Evolutionary conservation across 23 tunicate species (phyloP).

Genomic region (Pegea sp.): DNA sequence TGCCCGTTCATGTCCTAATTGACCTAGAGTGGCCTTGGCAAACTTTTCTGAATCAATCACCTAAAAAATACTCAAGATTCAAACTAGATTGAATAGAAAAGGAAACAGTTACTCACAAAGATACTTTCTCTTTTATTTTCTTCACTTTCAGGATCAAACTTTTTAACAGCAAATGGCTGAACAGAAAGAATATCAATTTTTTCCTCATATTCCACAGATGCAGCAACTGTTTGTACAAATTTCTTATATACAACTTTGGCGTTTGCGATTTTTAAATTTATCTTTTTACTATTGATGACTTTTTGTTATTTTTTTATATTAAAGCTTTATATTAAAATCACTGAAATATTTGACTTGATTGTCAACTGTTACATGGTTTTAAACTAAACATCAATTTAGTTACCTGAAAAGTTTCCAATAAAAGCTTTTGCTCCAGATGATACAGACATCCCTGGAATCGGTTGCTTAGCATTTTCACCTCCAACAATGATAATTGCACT

Average conservation of each 20-base stretch:
- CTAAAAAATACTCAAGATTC: slow-evolving; percentile 32
- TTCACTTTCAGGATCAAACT: too few relatives aligned
- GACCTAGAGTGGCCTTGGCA: slow-evolving; percentile 56
- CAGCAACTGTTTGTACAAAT: slow-evolving; percentile 37
- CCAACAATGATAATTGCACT: slow-evolving; percentile 77
- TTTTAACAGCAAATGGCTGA: slow-evolving; percentile 60
- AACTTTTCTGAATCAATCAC: slow-evolving; percentile 45
- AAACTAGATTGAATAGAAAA: too few relatives aligned
- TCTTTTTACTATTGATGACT: too few relatives aligned
- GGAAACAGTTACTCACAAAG: slow-evolving; percentile 16
- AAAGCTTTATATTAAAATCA: too few relatives aligned
- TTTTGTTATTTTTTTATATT: too few relatives aligned
- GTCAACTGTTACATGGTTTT: too few relatives aligned
- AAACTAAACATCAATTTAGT: not conserved
- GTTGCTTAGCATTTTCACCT: slow-evolving; percentile 79
- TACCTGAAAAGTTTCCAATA: slow-evolving; percentile 48
- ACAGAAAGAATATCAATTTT: slow-evolving; percentile 77
- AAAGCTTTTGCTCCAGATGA: slow-evolving; percentile 86
- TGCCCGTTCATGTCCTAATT: slow-evolving; percentile 71
- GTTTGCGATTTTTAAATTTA: not conserved
- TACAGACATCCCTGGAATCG: slow-evolving; percentile 93
- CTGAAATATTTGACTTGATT: too few relatives aligned
- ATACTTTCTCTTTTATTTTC: slow-evolving; percentile 21
- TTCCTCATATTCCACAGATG: slow-evolving; percentile 63
- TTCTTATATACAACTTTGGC: not conserved